phyloP scores from a whole-genome alignment of 2,113 vertebrate species.

The Misgurnus anguillicaudatus region DNA sequence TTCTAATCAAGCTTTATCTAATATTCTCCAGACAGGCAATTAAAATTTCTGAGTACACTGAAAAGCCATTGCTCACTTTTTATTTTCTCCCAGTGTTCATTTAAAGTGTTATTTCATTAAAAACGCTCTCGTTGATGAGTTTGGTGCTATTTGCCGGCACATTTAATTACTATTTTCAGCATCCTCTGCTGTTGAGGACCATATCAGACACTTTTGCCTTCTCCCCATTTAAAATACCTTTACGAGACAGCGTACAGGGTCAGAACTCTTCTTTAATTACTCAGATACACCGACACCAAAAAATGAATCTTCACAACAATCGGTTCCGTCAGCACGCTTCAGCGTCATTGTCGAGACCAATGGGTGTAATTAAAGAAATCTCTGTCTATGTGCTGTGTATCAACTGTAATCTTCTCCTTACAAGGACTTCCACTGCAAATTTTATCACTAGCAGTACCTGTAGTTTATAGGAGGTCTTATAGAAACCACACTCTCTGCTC shows the following conservation, averaged over 20 bases:
- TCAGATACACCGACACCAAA: background rate
- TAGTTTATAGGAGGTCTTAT: slow-evolving; percentile 62
- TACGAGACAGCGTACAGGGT: background rate
- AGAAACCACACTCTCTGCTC: slow-evolving; percentile 58
- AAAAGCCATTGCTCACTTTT: slow-evolving; percentile 81
- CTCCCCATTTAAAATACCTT: slow-evolving; percentile 40
- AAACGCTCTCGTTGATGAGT: slow-evolving; percentile 77
- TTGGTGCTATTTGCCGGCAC: slow-evolving; percentile 71
- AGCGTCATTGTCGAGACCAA: background rate
- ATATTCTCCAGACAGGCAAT: slow-evolving; percentile 81
- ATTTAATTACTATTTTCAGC: slow-evolving; percentile 73
- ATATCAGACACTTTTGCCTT: slow-evolving; percentile 26
- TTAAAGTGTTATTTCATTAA: slow-evolving; percentile 82
- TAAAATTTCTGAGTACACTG: slow-evolving; percentile 78
- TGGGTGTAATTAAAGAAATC: slow-evolving; percentile 2
- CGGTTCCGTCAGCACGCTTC: background rate
- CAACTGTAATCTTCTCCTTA: slow-evolving; percentile 12
- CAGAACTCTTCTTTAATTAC: slow-evolving; percentile 28
- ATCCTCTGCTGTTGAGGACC: slow-evolving; percentile 52
- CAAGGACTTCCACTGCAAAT: slow-evolving; percentile 44
- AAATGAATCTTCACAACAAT: slow-evolving; percentile 6
- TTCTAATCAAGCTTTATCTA: slow-evolving; percentile 82
- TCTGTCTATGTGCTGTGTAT: slow-evolving; percentile 4
- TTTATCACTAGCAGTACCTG: slow-evolving; percentile 60
- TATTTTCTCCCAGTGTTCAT: slow-evolving; percentile 75